These are phyloP conservation scores for Pachypeltis micranthus DNA, from an alignment of 1,140 invertebrate genomes.

Conservation along the genomic window DNA sequence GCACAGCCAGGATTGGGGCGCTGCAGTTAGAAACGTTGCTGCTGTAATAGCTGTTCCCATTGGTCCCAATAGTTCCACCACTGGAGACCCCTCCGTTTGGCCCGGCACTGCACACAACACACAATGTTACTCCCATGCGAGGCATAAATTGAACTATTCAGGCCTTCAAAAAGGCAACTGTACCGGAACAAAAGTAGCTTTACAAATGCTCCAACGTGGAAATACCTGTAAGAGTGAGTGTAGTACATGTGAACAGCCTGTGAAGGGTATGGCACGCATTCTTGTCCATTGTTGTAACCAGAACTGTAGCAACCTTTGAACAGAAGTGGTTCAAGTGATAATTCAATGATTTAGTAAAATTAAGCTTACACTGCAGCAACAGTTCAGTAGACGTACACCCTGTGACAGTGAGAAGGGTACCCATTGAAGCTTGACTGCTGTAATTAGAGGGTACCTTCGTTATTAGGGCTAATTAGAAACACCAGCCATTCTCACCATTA, in stretches of 20 bases:
- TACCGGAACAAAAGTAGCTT: no score
- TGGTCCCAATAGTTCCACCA: conserved; percentile 34
- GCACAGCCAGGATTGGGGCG: conserved; percentile 12
- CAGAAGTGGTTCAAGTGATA: neutral
- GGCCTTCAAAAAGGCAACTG: conserved; percentile 4
- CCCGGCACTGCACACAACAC: neutral
- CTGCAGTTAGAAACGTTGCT: conserved; percentile 28
- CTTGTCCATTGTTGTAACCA: neutral
- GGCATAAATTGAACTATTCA: conserved; percentile 1
- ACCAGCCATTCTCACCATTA: no score
- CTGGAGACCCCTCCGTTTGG: neutral
- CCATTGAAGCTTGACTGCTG: no score
- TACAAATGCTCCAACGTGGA: no score
- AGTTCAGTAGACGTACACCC: no score
- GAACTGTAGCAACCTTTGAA: conserved; percentile 11
- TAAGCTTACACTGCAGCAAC: no score
- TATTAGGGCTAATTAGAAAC: no score
- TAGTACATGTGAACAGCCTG: conserved; percentile 20
- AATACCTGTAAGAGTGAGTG: conserved; percentile 16
- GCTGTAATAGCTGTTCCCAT: conserved; percentile 33
- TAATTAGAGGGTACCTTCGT: no score
- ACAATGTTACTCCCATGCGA: no score
- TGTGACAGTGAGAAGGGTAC: no score
- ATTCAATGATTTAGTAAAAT: no score
- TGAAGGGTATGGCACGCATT: conserved; percentile 16